A percentile compares a stretch with the other conserved stretches of the same genome.
phyloP scores from a whole-genome alignment of 2,888 invertebrate species.

The Plagodis pulveraria region DNA sequence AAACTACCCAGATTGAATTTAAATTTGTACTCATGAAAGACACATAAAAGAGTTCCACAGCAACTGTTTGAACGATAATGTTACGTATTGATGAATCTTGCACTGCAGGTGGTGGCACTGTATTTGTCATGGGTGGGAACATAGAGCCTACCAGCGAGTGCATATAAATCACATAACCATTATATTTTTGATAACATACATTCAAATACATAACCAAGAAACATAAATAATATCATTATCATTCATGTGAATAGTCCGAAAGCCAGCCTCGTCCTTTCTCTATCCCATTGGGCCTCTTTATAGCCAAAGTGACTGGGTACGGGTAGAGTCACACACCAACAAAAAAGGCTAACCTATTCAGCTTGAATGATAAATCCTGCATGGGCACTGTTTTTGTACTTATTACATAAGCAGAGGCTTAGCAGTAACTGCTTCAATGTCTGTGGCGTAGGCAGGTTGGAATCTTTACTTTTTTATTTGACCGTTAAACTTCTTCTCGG shows the following conservation, averaged over 20 bases:
- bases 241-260: no score
- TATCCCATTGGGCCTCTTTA: conserved; percentile 22
- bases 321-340: conserved; percentile 8
- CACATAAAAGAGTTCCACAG: no score
- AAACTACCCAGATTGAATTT: no score
- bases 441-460: conserved; percentile 9
- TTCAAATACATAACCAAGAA: background rate
- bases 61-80: no score
- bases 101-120: no score
- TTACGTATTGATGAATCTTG: no score
- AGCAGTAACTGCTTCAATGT: background rate
- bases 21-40: no score
- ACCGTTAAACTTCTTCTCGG: conserved; percentile 9
- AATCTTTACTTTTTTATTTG: conserved; percentile 15
- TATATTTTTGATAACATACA: no score
- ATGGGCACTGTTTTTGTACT: conserved; percentile 19
- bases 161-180: no score
- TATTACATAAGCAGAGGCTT: conserved; percentile 21
- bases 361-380: conserved; percentile 20
- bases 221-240: background rate
- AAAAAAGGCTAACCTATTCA: conserved; percentile 17
- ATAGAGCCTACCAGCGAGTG: no score
- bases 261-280: conserved; percentile 11
- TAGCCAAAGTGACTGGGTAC: conserved; percentile 1
- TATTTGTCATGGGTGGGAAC: no score